phyloP scores from a whole-genome alignment of 2,113 vertebrate species.

The Megaptera novaeangliae region DNA sequence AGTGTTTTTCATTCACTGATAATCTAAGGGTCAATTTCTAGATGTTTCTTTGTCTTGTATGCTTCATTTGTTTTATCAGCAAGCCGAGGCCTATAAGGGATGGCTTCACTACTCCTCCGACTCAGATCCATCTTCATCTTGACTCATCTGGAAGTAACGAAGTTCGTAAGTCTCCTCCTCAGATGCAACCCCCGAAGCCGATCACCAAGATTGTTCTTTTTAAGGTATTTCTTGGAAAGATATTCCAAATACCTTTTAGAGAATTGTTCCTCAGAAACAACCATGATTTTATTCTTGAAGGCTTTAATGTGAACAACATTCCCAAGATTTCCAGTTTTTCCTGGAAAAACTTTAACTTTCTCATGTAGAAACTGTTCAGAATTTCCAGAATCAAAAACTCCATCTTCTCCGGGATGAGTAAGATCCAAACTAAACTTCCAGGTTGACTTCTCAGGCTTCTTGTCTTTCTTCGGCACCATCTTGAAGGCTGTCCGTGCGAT shows the following conservation, averaged over 20 bases:
- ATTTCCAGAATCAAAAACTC: neutral
- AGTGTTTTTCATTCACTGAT: constrained; percentile 76
- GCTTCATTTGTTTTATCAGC: neutral
- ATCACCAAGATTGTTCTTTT: constrained; percentile 97
- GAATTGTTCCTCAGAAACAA: neutral
- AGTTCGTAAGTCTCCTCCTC: constrained; percentile 95
- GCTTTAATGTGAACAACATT: neutral
- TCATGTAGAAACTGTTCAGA: neutral
- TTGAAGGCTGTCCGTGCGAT: neutral
- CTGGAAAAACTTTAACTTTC: neutral
- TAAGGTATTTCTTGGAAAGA: constrained; percentile 96
- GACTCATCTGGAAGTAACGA: constrained; percentile 98
- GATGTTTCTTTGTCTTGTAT: constrained; percentile 46
- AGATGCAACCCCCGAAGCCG: constrained; percentile 93
- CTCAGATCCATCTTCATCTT: constrained; percentile 93
- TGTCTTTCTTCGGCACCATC: neutral
- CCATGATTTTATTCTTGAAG: neutral
- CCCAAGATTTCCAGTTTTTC: neutral
- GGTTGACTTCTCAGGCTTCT: neutral
- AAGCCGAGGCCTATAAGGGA: neutral
- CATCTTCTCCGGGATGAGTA: neutral
- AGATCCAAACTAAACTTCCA: neutral
- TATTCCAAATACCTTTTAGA: constrained; percentile 93
- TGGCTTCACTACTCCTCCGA: constrained; percentile 84
- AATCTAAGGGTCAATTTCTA: constrained; percentile 68